Conservation (phyloP, 2,797 vertebrate genomes). For the Takifugu ocellatus region DNA sequence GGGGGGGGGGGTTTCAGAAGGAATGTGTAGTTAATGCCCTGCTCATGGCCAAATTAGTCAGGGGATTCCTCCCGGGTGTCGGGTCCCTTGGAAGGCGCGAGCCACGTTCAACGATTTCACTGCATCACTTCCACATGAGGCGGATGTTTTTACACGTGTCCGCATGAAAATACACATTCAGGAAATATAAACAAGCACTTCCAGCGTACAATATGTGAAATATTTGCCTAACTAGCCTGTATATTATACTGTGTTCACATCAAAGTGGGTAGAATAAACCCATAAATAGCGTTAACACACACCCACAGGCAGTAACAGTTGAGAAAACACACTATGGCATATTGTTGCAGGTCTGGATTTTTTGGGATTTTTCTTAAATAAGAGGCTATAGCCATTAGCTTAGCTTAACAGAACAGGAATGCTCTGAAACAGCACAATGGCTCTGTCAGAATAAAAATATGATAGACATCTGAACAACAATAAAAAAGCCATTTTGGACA, state of each 20-base stretch:
- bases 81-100: constrained; percentile 27
- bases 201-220: background rate
- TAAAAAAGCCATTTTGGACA: too few relatives aligned
- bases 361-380: background rate
- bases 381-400: background rate
- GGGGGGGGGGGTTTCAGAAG: constrained; percentile 49
- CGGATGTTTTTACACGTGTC: constrained; percentile 5
- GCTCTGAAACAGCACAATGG: too few relatives aligned
- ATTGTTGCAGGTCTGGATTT: too few relatives aligned
- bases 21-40: constrained; percentile 71
- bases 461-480: too few relatives aligned
- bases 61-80: constrained; percentile 45
- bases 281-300: too few relatives aligned
- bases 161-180: constrained; percentile 5
- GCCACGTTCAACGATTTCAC: background rate
- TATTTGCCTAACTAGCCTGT: too few relatives aligned
- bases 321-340: background rate
- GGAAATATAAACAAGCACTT: constrained; percentile 1
- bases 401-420: too few relatives aligned
- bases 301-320: background rate
- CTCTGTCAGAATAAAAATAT: too few relatives aligned
- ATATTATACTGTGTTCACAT: too few relatives aligned
- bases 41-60: constrained; percentile 69
- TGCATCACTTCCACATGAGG: constrained; percentile 9
- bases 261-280: too few relatives aligned